These are phyloP conservation scores for Drosophila neocordata DNA, from an alignment of 1,140 invertebrate genomes.

Conservation along the genomic window DNA sequence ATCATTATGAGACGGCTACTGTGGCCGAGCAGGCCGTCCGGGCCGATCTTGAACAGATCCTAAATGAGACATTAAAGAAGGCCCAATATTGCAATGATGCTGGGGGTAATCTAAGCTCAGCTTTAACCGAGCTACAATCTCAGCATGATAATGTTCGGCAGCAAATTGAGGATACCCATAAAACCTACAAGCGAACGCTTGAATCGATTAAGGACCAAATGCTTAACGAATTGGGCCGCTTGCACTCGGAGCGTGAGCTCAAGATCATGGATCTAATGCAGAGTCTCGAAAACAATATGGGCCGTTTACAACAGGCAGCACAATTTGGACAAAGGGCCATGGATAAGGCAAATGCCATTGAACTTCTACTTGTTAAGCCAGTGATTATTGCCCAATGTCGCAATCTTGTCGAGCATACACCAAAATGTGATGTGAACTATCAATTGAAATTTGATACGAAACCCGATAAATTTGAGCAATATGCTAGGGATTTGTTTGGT, in stretches of 20 bases:
- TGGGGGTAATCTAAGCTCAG: slow-evolving; percentile 88
- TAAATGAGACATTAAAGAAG: slow-evolving; percentile 89
- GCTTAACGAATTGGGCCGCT: slow-evolving; percentile 89
- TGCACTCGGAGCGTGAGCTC: slow-evolving; percentile 93
- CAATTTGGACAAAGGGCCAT: slow-evolving; percentile 91
- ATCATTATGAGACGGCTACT: slow-evolving; percentile 90
- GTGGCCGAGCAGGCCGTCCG: slow-evolving; percentile 90
- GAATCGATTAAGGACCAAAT: slow-evolving; percentile 90
- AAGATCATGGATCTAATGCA: slow-evolving; percentile 94
- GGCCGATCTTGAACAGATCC: slow-evolving; percentile 89
- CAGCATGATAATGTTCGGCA: slow-evolving; percentile 93
- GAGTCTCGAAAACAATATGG: slow-evolving; percentile 90
- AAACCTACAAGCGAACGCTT: slow-evolving; percentile 91
- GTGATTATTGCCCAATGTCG: slow-evolving; percentile 89
- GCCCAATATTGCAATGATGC: slow-evolving; percentile 88
- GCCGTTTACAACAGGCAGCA: slow-evolving; percentile 92
- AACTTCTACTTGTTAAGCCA: slow-evolving; percentile 91
- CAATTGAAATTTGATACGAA: slow-evolving; percentile 93
- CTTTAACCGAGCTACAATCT: slow-evolving; percentile 91
- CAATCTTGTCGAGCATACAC: slow-evolving; percentile 90
- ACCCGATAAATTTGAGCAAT: slow-evolving; percentile 89
- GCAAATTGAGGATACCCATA: slow-evolving; percentile 92
- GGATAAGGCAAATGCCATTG: slow-evolving; percentile 91
- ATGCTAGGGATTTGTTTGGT: slow-evolving; percentile 88
- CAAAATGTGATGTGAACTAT: slow-evolving; percentile 90